These are phyloP conservation scores for Probaryconus sp. DNA, from an alignment of 1,140 invertebrate species.

Conservation along the genomic window DNA sequence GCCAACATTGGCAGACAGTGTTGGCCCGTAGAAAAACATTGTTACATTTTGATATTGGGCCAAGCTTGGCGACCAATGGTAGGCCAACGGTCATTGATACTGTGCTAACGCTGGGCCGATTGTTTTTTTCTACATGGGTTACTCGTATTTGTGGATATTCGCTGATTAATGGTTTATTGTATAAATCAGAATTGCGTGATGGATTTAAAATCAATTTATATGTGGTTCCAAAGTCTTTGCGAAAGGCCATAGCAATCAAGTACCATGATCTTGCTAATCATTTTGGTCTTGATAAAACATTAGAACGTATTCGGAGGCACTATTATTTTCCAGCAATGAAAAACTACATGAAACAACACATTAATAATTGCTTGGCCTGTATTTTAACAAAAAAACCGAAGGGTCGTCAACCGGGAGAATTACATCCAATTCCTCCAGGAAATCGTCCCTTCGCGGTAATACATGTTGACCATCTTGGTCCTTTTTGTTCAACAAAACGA, in stretches of 20 bases:
- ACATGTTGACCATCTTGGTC: slow-evolving; percentile 52
- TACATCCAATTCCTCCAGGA: slow-evolving; percentile 43
- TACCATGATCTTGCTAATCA: neutral
- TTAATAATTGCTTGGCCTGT: neutral
- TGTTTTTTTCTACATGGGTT: slow-evolving; percentile 3
- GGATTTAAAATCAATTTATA: too few relatives aligned
- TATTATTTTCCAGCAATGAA: slow-evolving; percentile 9
- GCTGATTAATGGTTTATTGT: too few relatives aligned
- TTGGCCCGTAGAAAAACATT: neutral
- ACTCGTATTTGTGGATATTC: too few relatives aligned
- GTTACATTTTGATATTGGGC: neutral
- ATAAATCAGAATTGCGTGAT: too few relatives aligned
- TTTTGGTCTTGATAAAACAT: slow-evolving; percentile 4
- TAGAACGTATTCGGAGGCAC: neutral
- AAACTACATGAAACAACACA: neutral
- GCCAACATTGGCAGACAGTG: neutral
- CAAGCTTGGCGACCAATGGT: neutral
- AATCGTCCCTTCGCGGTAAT: slow-evolving; percentile 39
- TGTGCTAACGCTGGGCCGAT: neutral
- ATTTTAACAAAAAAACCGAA: neutral
- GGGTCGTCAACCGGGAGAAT: slow-evolving; percentile 13
- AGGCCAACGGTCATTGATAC: neutral
- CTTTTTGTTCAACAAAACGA: slow-evolving; percentile 7
- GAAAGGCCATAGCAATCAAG: neutral
- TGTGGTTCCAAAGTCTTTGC: neutral